phyloP scores from a whole-genome alignment of 2,888 invertebrate species.

The Spilosoma lubricipeda region DNA sequence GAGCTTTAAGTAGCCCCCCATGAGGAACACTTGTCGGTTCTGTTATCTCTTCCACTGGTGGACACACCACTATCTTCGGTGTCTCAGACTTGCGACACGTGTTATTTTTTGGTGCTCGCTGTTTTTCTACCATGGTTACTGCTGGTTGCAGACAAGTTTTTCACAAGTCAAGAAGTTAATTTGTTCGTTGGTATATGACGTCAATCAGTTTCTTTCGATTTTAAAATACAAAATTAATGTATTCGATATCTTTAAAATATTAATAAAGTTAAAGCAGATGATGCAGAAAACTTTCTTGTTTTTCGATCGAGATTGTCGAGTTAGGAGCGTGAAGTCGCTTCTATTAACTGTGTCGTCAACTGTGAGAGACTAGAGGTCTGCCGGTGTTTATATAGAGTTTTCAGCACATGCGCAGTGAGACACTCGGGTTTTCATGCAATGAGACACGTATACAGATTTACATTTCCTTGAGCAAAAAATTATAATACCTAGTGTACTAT shows the following conservation, averaged over 20 bases:
- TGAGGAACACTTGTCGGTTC: slow-evolving; percentile 85
- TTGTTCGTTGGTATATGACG: slow-evolving; percentile 78
- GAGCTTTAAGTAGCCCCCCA: slow-evolving; percentile 88
- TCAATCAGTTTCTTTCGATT: slow-evolving; percentile 51
- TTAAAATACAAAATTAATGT: slow-evolving; percentile 54
- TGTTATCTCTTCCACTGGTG: slow-evolving; percentile 83
- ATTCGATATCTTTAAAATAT: slow-evolving; percentile 41
- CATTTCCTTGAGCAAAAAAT: neutral
- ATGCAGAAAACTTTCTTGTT: slow-evolving; percentile 65
- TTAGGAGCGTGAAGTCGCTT: slow-evolving; percentile 59
- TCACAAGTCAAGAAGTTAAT: slow-evolving; percentile 71
- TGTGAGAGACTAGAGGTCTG: slow-evolving; percentile 48
- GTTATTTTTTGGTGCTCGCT: slow-evolving; percentile 59
- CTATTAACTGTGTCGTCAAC: slow-evolving; percentile 49
- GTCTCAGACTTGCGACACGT: slow-evolving; percentile 71
- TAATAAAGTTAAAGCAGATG: slow-evolving; percentile 24
- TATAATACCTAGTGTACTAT: neutral
- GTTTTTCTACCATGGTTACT: slow-evolving; percentile 64
- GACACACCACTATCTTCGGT: slow-evolving; percentile 82
- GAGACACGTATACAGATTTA: slow-evolving; percentile 2
- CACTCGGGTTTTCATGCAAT: neutral
- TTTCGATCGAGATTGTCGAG: slow-evolving; percentile 55
- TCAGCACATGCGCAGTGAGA: slow-evolving; percentile 70
- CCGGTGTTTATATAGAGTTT: slow-evolving; percentile 68
- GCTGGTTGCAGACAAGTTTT: slow-evolving; percentile 69